Conservation (phyloP, 2,888 invertebrate genomes). For the Macroteleia sp. region DNA sequence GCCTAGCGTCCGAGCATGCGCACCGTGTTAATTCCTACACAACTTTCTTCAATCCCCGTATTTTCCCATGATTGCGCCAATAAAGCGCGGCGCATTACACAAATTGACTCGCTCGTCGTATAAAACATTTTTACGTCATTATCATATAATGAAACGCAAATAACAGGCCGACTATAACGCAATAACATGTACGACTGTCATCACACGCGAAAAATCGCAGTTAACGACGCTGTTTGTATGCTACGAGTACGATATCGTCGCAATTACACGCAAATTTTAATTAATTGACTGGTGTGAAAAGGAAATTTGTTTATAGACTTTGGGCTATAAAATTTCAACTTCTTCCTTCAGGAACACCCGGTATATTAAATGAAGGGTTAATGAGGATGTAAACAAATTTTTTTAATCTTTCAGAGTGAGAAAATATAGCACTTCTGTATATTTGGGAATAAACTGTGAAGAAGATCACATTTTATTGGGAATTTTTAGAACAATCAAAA, state of each 20-base stretch:
- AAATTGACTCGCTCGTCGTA: constrained; percentile 48
- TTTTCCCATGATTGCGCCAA: constrained; percentile 55
- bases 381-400: background rate
- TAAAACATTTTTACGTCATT: constrained; percentile 56
- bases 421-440: too few species aligned
- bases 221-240: constrained; percentile 16
- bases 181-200: constrained; percentile 31
- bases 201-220: constrained; percentile 17
- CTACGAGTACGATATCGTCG: constrained; percentile 13
- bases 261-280: constrained; percentile 32
- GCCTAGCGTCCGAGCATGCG: constrained; percentile 38
- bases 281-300: constrained; percentile 19
- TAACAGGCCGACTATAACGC: constrained; percentile 29
- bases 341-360: too few species aligned
- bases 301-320: background rate
- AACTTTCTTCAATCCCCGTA: constrained; percentile 45
- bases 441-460: too few species aligned
- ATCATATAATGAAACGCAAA: constrained; percentile 54
- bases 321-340: too few species aligned
- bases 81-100: constrained; percentile 41
- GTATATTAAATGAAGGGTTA: too few species aligned
- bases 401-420: too few species aligned
- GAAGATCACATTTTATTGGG: too few species aligned
- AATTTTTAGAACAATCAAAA: too few species aligned
- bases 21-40: constrained; percentile 43